Evolutionary conservation across 2,888 invertebrate genomes (phyloP), one percentile per base, ranked within the genome.

Genomic region (Hermaeophaga mercurialis): DNA sequence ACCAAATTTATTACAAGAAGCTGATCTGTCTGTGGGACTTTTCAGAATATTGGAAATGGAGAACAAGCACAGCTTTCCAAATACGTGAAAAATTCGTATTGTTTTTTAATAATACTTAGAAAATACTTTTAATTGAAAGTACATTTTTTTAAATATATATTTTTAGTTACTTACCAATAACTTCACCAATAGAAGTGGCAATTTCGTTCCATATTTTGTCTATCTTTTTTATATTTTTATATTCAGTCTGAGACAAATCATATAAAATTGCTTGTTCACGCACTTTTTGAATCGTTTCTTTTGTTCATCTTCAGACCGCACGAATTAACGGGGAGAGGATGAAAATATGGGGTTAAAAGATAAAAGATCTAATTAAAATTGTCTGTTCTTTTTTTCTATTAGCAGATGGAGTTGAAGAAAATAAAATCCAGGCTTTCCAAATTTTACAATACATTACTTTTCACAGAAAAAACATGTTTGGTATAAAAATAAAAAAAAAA

Each of bases 181-280:
- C 6, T 6, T 24, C 26, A 11, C 44, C 36, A 17, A 47, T 9
- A 9, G 18, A 9, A n/a, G 8, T 12, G 6, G 38, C 55, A 28
- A 58, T 55, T 36, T 55, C 41, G 17, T 46, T 39, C 54, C 54
- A 54, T 39, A 54, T 28, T 47, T 47, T 47, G 22, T 54, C 39
- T 47, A 38, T 47, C 33, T 54, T 47, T 47, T 54, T 47, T 54
- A 46, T 54, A 54, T 22, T 22, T 22, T 22, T 22, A 6, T 22
- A 22, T 3, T 54, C 47, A 15, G 11, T 31, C 11, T 54, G 33
- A 19, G 53, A 33, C 18, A n/a, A 14, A 53, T 53, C 45, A 34
- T 44, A 53, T 22, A 22, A 22, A 22, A 22, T 22, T 5, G 22
- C 4, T 22, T 22, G 22, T 24, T 8, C 18, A 18, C 38, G 38